Percentiles rank a stretch among this genome's conserved stretches.
Conservation (phyloP, 2,797 vertebrate species). For the Tragopan temminckii region DNA sequence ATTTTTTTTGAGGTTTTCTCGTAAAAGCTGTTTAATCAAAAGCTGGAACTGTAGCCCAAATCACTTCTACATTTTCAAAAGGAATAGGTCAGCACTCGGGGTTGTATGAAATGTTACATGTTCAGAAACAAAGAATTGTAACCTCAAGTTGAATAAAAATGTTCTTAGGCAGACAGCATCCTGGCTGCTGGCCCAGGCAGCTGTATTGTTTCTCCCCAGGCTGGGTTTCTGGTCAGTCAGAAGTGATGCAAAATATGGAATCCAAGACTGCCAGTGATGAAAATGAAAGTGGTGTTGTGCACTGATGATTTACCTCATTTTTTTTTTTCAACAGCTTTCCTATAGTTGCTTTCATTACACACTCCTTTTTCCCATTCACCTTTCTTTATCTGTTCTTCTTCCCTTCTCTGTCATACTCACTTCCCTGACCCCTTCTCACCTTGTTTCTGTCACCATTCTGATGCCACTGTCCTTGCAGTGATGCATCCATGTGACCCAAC, state of each 20-base stretch:
- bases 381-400: conserved; percentile 3
- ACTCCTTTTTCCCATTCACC: neutral
- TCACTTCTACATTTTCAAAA: neutral
- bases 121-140: conserved; percentile 53
- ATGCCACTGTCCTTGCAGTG: neutral
- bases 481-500: neutral
- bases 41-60: conserved; percentile 30
- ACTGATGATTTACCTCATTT: neutral
- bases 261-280: conserved; percentile 26
- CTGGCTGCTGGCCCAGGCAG: conserved; percentile 58
- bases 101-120: conserved; percentile 22
- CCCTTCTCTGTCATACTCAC: neutral
- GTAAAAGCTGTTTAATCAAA: conserved; percentile 63
- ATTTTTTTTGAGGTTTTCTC: neutral
- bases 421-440: neutral
- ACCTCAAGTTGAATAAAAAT: conserved; percentile 54
- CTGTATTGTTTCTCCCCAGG: conserved; percentile 33
- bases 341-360: neutral
- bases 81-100: conserved; percentile 19
- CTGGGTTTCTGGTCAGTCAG: conserved; percentile 50
- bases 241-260: conserved; percentile 42
- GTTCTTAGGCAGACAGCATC: conserved; percentile 45
- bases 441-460: neutral
- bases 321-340: conserved; percentile 7
- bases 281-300: neutral